Base-by-base conservation (phyloP, 2,888 invertebrate genomes). In the Protophormia terraenovae region DNA sequence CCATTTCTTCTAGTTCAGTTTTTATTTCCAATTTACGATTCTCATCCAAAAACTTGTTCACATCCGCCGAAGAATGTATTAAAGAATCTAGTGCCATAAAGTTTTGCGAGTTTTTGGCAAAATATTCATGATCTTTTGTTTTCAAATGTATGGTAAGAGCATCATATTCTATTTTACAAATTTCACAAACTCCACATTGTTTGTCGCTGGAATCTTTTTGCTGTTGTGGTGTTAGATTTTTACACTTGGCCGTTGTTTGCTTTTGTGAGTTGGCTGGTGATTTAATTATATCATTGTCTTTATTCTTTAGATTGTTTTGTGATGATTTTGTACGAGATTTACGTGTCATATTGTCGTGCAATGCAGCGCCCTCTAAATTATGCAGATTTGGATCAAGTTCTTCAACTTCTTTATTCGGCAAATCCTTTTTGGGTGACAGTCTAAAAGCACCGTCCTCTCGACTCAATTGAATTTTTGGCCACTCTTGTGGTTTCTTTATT, bases 81-180 rank as follows among this genome's bases (percentile, higher is more conserved):
- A 96, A 94, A 24, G 94, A 94, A 91, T 97, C 97, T 72, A 97
- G 93, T 8, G 96, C 95, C 47, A 96, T 93, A 92, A 96, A 97
- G 92, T 96, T 96, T 87, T 94, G 94, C 88, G 95, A 95, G 91
- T 97, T 96, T 76, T 95, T 94, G 38, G 96, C 95, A 91, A 96
- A 96, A 87, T 95, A 95, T 76, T 95, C 93, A 92, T 97, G 97
- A 88, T 95, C 95, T 88, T 96, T 95, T 35, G 96, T 96, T 87
- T 95, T 95, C 22, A 96, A 93, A 90, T 97, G 97, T 86, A 95
- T 94, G 16, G 94, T 94, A 14, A 96, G 93, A 89, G 95, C 95
- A 82, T 94, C 94, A 92, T 96, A 97, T 89, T 96, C 96, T 66
- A 95, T 93, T 90, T 95, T 96, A 92, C 97, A 97, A 92, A 97